Evolutionary conservation across 2,113 vertebrate genomes (phyloP).

Genomic region (Shinisaurus crocodilurus): DNA sequence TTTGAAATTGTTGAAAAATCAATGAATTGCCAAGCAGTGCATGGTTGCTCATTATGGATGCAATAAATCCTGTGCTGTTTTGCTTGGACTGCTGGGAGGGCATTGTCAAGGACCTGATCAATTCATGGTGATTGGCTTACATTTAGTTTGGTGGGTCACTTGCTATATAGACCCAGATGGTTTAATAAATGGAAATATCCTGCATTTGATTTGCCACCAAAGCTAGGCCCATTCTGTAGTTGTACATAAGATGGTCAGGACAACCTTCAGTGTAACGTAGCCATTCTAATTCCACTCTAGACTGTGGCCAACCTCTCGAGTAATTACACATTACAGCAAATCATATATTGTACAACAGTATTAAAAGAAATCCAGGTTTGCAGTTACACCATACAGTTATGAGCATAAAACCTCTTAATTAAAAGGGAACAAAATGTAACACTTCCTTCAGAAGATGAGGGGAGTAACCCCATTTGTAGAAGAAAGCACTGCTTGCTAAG

Average conservation of each 20-base stretch:
- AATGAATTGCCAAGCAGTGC: background rate
- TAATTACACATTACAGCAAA: background rate
- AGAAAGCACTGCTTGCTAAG: conserved; percentile 6
- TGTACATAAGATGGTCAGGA: background rate
- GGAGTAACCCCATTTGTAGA: background rate
- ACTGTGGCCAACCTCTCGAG: background rate
- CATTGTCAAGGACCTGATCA: background rate
- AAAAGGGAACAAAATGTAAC: background rate
- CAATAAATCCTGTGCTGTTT: background rate
- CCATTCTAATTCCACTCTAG: background rate
- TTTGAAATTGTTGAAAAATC: background rate
- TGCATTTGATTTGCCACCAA: background rate
- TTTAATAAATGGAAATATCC: background rate
- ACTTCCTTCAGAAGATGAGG: background rate
- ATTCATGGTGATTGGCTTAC: background rate
- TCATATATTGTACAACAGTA: background rate
- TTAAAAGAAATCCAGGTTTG: background rate
- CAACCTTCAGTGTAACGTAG: background rate
- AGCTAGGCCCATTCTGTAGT: background rate
- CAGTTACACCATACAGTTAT: background rate
- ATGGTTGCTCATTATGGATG: background rate
- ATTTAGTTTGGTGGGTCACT: background rate
- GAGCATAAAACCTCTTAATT: background rate
- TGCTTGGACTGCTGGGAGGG: background rate
- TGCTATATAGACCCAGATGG: background rate